Evolutionary conservation across 2,113 vertebrate species (phyloP), one percentile per base, ranked within the genome.

Genomic region (Rhinolophus ferrumequinum): DNA sequence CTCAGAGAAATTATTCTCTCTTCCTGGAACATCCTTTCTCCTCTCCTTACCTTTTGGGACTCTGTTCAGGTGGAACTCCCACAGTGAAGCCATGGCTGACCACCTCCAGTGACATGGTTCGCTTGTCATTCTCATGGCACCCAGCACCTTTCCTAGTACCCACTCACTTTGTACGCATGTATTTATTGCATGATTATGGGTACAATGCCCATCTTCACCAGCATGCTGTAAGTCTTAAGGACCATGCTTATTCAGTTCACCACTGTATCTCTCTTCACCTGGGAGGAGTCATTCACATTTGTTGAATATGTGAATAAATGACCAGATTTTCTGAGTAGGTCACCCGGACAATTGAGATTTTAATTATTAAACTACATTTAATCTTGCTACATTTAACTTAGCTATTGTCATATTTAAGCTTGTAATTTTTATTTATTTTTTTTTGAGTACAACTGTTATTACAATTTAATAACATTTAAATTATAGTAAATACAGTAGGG

Each of bases 51-150:
- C 30, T 58, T 50, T 18, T 5, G 21, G 47, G 89, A 41, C 4
- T 10, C 54, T 35, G 24, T 30, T 75, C 10, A 18, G 14, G n/a
- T 5, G 41, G 30, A 35, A 21, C n/a, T n/a, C 35, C 33, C 33
- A 21, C 3, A 4, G 30, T 54, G 33, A 50, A 26, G 88, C 30
- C 21, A 1, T 30, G 52, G 24, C 47, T 0, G 35, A 8, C 22
- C 12, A 11, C n/a, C 35, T 70, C 28, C 26, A 16, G 11, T 1
- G 50, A 33, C 3, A 0, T 1, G 21, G 64, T 5, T 47, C 28
- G 66, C 14, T 2, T 16, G 10, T 8, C 15, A 1, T 1, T 47
- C 35, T 54, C 69, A 1, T 0, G 1, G 70, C 0, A 0, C 41
- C 60, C 8, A 1, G 54, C 3, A 19, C 33, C 64, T n/a, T 41